Evolutionary conservation across 2,888 invertebrate genomes (phyloP).

Genomic region (Athalia rosae): DNA sequence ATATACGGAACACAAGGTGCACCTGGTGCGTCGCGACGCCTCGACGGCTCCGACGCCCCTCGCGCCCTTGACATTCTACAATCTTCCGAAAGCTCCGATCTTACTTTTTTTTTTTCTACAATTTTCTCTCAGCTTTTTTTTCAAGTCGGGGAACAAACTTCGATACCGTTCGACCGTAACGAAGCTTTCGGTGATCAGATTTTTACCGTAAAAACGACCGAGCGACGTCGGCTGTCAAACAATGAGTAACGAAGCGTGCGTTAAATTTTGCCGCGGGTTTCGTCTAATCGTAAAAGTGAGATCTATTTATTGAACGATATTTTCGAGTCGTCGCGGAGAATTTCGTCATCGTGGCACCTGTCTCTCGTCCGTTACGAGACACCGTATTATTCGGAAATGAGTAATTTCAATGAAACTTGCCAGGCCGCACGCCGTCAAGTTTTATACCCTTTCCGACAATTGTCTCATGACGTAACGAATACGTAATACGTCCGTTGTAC

Average conservation of each 20-base stretch:
- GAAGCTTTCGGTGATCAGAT: not conserved
- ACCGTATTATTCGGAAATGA: conserved; percentile 35
- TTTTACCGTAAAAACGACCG: not conserved
- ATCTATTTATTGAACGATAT: conserved; percentile 45
- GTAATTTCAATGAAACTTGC: conserved; percentile 28
- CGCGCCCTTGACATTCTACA: conserved; percentile 22
- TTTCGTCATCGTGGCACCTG: conserved; percentile 34
- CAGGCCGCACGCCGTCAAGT: not conserved
- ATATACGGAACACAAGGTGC: conserved; percentile 37
- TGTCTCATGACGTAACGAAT: not conserved
- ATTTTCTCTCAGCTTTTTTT: not conserved
- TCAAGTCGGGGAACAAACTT: not conserved
- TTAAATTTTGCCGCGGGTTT: not conserved
- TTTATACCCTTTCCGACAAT: too few species aligned
- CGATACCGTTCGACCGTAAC: conserved; percentile 5
- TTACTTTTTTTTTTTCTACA: not conserved
- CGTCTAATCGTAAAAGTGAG: conserved; percentile 14
- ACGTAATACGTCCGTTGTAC: not conserved
- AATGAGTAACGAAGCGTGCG: not conserved
- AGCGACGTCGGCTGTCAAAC: conserved; percentile 13
- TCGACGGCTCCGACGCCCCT: not conserved
- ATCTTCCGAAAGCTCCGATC: not conserved
- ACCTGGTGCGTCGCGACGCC: conserved; percentile 28
- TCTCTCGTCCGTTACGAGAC: conserved; percentile 16
- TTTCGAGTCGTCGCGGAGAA: conserved; percentile 12